Conservation (phyloP, 2,113 vertebrate species). For the Zosterops borbonicus region DNA sequence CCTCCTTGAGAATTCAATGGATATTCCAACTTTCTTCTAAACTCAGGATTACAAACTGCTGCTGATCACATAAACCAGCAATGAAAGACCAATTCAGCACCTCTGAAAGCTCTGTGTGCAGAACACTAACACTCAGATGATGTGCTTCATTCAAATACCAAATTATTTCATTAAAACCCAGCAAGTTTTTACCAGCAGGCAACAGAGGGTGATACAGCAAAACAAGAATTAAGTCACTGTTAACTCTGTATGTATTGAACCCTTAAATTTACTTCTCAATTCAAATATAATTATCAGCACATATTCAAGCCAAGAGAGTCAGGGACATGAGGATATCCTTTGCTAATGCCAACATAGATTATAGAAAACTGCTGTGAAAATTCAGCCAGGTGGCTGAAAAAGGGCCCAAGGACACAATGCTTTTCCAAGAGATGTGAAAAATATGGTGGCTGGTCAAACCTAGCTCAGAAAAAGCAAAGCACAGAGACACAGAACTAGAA, state of each 20-base stretch:
- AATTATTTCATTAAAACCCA: neutral
- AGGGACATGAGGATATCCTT: neutral
- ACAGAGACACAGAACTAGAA: neutral
- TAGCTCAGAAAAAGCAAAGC: neutral
- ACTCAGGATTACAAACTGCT: neutral
- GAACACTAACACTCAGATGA: neutral
- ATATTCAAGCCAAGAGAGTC: neutral
- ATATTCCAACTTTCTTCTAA: neutral
- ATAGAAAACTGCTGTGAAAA: neutral
- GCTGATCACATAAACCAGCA: neutral
- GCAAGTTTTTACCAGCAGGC: neutral
- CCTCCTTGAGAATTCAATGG: neutral
- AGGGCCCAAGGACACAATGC: neutral
- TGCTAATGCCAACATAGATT: conserved; percentile 26
- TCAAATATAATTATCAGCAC: conserved; percentile 21
- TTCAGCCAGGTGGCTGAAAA: neutral
- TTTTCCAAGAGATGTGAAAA: neutral
- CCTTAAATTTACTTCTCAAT: neutral
- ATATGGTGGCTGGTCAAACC: neutral
- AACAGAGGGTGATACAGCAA: neutral
- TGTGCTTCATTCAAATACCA: neutral
- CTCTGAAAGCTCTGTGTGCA: neutral
- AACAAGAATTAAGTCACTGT: neutral
- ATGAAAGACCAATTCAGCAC: neutral
- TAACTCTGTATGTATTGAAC: conserved; percentile 11